phyloP scores from a whole-genome alignment of 2,888 invertebrate species.

The Cryptophagus acutangulus region DNA sequence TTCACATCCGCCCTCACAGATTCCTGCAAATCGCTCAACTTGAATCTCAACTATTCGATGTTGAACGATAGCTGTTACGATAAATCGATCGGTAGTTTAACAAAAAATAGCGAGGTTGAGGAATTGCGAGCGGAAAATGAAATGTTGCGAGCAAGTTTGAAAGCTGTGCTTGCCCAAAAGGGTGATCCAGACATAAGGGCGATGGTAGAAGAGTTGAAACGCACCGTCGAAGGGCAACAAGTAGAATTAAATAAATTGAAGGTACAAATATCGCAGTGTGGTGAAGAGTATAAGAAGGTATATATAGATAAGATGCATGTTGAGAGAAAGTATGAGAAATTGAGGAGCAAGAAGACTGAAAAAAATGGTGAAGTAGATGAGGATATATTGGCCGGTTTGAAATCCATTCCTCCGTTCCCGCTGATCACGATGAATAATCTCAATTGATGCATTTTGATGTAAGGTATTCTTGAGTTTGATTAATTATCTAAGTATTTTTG shows the following conservation, averaged over 20 bases:
- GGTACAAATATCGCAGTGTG: conserved; percentile 29
- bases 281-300: conserved; percentile 31
- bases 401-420: conserved; percentile 37
- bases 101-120: too few relatives aligned
- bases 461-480: too few relatives aligned
- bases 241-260: conserved; percentile 38
- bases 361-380: conserved; percentile 13
- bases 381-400: conserved; percentile 24
- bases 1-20: conserved; percentile 28
- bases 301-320: conserved; percentile 29
- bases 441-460: too few relatives aligned
- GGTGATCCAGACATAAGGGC: conserved; percentile 16
- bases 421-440: too few relatives aligned
- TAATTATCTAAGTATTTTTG: too few relatives aligned
- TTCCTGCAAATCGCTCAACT: too few relatives aligned
- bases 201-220: conserved; percentile 28
- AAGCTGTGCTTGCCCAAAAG: conserved; percentile 24
- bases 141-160: conserved; percentile 30
- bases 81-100: too few relatives aligned
- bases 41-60: too few relatives aligned
- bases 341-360: conserved; percentile 14
- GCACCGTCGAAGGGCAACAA: conserved; percentile 31
- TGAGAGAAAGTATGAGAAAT: conserved; percentile 31
- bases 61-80: too few relatives aligned
- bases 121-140: conserved; percentile 36